These are phyloP conservation scores for Aspiorhynchus laticeps DNA, from an alignment of 2,113 vertebrate genomes.

Conservation along the genomic window DNA sequence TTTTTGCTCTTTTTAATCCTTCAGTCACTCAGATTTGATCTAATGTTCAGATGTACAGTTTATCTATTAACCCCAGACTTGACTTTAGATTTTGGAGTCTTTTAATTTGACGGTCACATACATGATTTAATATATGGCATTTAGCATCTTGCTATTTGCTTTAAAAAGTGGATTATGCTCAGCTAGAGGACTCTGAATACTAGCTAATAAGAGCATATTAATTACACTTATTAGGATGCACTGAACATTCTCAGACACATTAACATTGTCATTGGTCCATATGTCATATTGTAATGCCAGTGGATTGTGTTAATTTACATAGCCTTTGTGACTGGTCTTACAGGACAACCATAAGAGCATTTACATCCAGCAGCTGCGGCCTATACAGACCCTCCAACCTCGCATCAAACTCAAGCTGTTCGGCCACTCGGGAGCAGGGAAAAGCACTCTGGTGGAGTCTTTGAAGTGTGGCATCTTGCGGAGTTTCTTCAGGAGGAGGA, in stretches of 20 bases:
- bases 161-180: not conserved
- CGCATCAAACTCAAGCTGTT: conserved; percentile 94
- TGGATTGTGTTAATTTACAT: conserved; percentile 28
- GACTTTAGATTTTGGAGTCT: not conserved
- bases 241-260: conserved; percentile 7
- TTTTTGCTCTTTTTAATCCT: not conserved
- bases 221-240: conserved; percentile 13
- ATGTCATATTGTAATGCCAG: conserved; percentile 36
- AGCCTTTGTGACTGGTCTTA: conserved; percentile 15
- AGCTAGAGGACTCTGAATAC: not conserved
- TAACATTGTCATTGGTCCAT: not conserved
- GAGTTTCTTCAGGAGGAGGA: conserved; percentile 91
- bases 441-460: conserved; percentile 92
- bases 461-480: conserved; percentile 94
- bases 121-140: not conserved
- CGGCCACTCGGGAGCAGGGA: conserved; percentile 87
- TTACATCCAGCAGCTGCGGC: conserved; percentile 92
- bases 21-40: not conserved
- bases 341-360: conserved; percentile 88
- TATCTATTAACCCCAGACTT: not conserved
- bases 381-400: conserved; percentile 84
- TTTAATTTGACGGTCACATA: not conserved
- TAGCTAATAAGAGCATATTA: not conserved
- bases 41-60: not conserved
- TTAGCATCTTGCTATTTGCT: not conserved